Evolutionary conservation across 2,797 vertebrate species (phyloP).

Genomic region (Eidolon dupreanum): DNA sequence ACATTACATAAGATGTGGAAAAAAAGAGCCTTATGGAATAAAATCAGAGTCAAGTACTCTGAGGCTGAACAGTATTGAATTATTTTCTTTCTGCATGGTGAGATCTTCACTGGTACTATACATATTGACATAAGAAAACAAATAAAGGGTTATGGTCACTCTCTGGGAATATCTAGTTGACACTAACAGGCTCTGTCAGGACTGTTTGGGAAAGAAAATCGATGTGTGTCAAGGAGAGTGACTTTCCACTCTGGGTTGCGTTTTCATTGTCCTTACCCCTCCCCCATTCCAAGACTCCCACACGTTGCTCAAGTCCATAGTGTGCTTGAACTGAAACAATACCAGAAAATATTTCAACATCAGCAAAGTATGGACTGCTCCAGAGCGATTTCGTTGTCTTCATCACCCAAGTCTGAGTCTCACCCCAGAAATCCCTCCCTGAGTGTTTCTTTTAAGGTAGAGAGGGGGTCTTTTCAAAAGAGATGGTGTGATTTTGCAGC

Average conservation of each 20-base stretch:
- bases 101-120: constrained; percentile 54
- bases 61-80: not conserved
- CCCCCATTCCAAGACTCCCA: not conserved
- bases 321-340: not conserved
- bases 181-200: not conserved
- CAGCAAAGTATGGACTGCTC: not conserved
- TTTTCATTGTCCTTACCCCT: not conserved
- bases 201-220: constrained; percentile 29
- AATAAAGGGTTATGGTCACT: not conserved
- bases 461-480: not conserved
- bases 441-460: not conserved
- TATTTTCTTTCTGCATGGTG: not conserved
- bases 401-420: not conserved
- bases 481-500: constrained; percentile 51
- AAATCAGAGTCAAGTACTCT: not conserved
- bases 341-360: not conserved
- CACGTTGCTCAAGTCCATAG: not conserved
- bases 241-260: constrained; percentile 13
- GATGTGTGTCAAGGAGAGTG: constrained; percentile 13
- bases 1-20: constrained; percentile 35
- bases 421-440: not conserved
- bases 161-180: constrained; percentile 59
- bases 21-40: constrained; percentile 32
- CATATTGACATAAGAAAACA: constrained; percentile 59
- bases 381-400: not conserved